phyloP scores from a whole-genome alignment of 2,888 invertebrate genomes.

The Euclidia mi region DNA sequence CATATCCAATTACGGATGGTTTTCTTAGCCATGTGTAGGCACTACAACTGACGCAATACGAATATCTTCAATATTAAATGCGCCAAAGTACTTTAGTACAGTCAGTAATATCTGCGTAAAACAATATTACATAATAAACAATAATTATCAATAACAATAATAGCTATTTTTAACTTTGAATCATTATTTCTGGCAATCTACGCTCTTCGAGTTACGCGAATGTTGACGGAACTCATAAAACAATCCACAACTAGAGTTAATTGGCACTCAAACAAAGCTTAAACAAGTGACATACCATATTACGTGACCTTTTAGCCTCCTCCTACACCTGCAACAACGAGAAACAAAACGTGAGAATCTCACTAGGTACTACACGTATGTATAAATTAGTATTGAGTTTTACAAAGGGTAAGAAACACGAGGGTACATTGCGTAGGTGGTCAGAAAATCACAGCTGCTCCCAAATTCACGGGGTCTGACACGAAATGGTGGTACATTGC shows the following conservation, averaged over 20 bases:
- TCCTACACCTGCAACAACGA: constrained; percentile 75
- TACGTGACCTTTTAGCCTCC: constrained; percentile 57
- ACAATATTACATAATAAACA: too few relatives aligned
- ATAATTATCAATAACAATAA: too few relatives aligned
- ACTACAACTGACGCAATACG: too few relatives aligned
- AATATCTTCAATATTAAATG: too few relatives aligned
- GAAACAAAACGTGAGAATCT: constrained; percentile 35
- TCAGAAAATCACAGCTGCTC: constrained; percentile 57
- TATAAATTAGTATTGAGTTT: constrained; percentile 49
- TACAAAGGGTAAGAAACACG: constrained; percentile 41
- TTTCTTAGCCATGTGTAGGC: too few relatives aligned
- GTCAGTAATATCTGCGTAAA: too few relatives aligned
- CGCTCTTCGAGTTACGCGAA: too few relatives aligned
- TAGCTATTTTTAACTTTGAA: too few relatives aligned
- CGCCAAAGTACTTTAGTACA: too few relatives aligned
- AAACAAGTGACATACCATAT: constrained; percentile 60
- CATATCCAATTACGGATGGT: too few relatives aligned
- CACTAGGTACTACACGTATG: constrained; percentile 19
- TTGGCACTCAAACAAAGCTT: constrained; percentile 36
- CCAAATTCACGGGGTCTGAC: constrained; percentile 48
- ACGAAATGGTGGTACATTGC: constrained; percentile 52
- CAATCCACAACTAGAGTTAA: constrained; percentile 13
- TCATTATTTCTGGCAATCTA: too few relatives aligned
- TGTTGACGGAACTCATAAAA: too few relatives aligned
- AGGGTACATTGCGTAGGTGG: constrained; percentile 50